These are phyloP conservation scores for Graphium colonna DNA, from an alignment of 2,888 invertebrate species.

Conservation along the genomic window DNA sequence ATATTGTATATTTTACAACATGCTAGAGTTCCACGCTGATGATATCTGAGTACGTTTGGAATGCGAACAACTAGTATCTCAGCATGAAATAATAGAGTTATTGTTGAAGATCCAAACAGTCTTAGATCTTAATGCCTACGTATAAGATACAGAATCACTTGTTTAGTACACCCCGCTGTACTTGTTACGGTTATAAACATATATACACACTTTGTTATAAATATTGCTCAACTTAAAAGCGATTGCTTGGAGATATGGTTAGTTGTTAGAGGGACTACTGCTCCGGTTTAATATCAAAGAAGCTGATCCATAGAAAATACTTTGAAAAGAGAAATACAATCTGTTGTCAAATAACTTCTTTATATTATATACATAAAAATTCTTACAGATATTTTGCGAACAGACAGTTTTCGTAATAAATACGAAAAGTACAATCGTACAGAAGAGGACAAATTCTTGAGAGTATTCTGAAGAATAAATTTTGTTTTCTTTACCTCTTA, in stretches of 20 bases:
- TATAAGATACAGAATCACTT: conserved; percentile 4
- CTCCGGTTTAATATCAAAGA: too few species aligned
- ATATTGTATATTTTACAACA: conserved; percentile 47
- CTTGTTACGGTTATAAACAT: neutral
- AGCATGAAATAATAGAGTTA: conserved; percentile 6
- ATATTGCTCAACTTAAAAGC: neutral
- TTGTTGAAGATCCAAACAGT: neutral
- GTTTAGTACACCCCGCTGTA: neutral
- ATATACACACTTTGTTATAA: neutral
- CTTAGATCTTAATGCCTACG: neutral
- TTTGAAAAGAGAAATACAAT: too few species aligned
- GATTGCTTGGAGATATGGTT: neutral
- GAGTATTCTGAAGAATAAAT: neutral
- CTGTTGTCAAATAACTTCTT: too few species aligned
- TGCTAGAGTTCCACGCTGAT: conserved; percentile 32
- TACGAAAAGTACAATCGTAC: neutral
- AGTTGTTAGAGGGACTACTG: too few species aligned
- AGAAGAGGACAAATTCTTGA: neutral
- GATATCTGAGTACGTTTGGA: conserved; percentile 32
- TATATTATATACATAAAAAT: too few species aligned
- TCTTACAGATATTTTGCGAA: too few species aligned
- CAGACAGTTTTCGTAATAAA: neutral
- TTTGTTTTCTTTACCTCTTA: neutral
- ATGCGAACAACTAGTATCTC: conserved; percentile 18
- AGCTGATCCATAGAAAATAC: too few species aligned